Percentiles rank a stretch among this genome's conserved stretches.
These are phyloP conservation scores for Hemithea aestivaria DNA, from an alignment of 2,888 invertebrate genomes.

Conservation along the genomic window DNA sequence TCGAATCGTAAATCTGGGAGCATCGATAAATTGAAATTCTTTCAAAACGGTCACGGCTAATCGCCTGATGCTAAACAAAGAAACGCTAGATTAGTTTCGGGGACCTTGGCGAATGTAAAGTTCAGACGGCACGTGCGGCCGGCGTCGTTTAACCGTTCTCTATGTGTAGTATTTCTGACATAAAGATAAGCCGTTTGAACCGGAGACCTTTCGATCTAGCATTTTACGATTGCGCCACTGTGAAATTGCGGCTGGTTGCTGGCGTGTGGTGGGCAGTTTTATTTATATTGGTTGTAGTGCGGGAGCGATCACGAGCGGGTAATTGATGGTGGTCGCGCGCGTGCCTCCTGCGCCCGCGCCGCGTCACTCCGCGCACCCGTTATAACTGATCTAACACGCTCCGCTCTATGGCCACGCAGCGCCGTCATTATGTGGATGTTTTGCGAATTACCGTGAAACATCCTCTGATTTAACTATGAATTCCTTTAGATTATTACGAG, in stretches of 20 bases:
- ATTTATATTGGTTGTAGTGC: constrained; percentile 74
- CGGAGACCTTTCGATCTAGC: constrained; percentile 68
- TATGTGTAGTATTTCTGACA: constrained; percentile 58
- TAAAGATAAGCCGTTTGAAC: constrained; percentile 68
- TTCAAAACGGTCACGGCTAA: constrained; percentile 22
- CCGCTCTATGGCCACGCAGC: constrained; percentile 43
- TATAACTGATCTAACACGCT: constrained; percentile 49
- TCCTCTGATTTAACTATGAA: constrained; percentile 1
- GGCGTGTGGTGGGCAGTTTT: constrained; percentile 64
- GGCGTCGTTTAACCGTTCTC: constrained; percentile 47
- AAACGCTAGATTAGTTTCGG: constrained; percentile 28
- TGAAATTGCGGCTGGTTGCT: constrained; percentile 57
- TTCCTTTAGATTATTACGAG: too few species aligned
- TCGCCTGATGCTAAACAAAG: constrained; percentile 24
- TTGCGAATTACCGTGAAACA: constrained; percentile 12
- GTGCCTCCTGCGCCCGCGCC: constrained; percentile 36
- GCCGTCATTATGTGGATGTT: constrained; percentile 32
- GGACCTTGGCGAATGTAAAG: constrained; percentile 41
- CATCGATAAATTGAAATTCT: constrained; percentile 39
- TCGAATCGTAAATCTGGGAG: constrained; percentile 43
- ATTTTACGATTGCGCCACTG: constrained; percentile 73
- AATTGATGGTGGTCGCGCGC: constrained; percentile 71
- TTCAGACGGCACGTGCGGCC: constrained; percentile 51
- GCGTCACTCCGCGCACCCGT: constrained; percentile 37
- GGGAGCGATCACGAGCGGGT: constrained; percentile 75